These are phyloP conservation scores for Chionodraco myersi DNA, from an alignment of 2,113 vertebrate genomes.

Conservation along the genomic window DNA sequence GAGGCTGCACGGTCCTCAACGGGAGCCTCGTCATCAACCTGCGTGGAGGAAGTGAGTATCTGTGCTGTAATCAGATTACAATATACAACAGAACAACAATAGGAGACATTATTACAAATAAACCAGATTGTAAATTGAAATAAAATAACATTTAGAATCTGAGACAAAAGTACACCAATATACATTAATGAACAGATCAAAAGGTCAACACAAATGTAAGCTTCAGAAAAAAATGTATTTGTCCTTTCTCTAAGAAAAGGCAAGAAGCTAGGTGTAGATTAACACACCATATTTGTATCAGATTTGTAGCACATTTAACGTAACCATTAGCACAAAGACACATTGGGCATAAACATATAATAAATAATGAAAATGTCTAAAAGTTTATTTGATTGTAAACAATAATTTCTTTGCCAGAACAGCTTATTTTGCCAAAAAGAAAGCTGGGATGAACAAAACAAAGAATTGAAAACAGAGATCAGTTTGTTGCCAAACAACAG, in stretches of 20 bases:
- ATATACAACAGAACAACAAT: not conserved
- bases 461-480: not conserved
- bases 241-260: no score
- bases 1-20: conserved; percentile 93
- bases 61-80: conserved; percentile 12
- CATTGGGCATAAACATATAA: no score
- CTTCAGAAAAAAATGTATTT: no score
- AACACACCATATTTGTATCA: no score
- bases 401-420: no score
- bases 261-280: no score
- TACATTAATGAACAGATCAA: not conserved
- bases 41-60: conserved; percentile 93
- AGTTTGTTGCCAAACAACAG: not conserved
- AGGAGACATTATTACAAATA: not conserved
- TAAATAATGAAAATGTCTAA: no score
- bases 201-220: not conserved
- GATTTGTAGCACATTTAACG: no score
- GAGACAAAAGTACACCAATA: not conserved
- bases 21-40: conserved; percentile 96
- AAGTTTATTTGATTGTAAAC: no score
- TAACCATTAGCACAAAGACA: no score
- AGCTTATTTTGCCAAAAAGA: no score
- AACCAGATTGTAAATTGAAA: not conserved
- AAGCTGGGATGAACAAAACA: not conserved
- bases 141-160: no score